Conservation (phyloP, 2,113 vertebrate genomes). For the Microtus oregoni region DNA sequence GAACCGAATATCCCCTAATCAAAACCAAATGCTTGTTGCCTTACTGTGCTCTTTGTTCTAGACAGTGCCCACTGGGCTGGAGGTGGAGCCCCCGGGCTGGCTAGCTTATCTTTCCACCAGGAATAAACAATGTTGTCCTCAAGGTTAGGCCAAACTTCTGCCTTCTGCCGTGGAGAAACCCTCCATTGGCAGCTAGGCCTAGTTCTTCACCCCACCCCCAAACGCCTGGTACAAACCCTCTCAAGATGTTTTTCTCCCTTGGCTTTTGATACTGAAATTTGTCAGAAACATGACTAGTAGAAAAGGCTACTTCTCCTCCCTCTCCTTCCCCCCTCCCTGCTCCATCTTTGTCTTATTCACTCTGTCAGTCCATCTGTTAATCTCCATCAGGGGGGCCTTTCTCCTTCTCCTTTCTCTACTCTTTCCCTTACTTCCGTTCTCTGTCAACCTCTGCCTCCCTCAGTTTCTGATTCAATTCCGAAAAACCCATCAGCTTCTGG, state of each 20-base stretch:
- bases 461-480: constrained; percentile 68
- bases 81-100: constrained; percentile 64
- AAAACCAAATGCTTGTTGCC: constrained; percentile 85
- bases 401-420: not conserved
- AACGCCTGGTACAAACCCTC: constrained; percentile 74
- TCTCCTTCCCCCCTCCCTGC: too few relatives aligned
- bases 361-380: constrained; percentile 56
- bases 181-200: constrained; percentile 70
- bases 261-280: constrained; percentile 79
- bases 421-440: constrained; percentile 19
- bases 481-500: constrained; percentile 81
- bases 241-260: constrained; percentile 58
- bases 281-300: constrained; percentile 73
- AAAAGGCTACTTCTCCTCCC: constrained; percentile 50
- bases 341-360: constrained; percentile 20
- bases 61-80: constrained; percentile 81
- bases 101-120: constrained; percentile 84
- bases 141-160: constrained; percentile 82
- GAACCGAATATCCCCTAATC: constrained; percentile 86
- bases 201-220: constrained; percentile 68
- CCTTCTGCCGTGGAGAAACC: constrained; percentile 68
- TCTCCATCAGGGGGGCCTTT: not conserved
- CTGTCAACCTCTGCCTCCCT: constrained; percentile 3
- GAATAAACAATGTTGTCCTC: constrained; percentile 85
- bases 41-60: constrained; percentile 84